Evolutionary conservation across 92 coral and sea anemone species (phyloP).

Genomic region (Metridium senile): DNA sequence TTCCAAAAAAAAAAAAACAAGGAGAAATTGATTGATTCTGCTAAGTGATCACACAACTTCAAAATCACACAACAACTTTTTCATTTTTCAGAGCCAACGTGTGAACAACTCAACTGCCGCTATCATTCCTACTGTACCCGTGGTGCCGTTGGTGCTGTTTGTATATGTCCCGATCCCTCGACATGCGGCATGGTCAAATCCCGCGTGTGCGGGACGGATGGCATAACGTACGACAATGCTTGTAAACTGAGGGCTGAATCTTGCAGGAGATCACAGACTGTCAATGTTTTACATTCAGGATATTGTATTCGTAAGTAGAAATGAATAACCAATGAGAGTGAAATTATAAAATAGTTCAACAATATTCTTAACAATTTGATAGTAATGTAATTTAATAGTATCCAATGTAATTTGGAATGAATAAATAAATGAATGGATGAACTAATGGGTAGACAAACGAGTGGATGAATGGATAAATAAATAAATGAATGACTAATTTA

Average conservation of each 20-base stretch:
- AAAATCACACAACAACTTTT: no score
- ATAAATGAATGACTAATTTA: no score
- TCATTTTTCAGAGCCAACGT: constrained; percentile 58
- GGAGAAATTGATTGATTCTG: no score
- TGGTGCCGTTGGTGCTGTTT: constrained; percentile 62
- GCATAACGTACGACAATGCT: constrained; percentile 80
- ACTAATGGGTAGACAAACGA: no score
- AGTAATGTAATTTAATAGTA: no score
- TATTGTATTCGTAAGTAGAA: constrained; percentile 88
- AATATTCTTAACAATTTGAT: no score
- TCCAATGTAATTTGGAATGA: no score
- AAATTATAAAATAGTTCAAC: no score
- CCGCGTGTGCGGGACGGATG: constrained; percentile 95
- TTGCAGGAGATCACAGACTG: constrained; percentile 75
- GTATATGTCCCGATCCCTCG: constrained; percentile 75
- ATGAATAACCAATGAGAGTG: background rate
- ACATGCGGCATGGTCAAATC: constrained; percentile 71
- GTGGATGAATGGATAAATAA: no score
- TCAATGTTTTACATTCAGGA: constrained; percentile 81
- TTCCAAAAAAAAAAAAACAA: no score
- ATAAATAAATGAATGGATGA: no score
- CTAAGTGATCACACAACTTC: no score
- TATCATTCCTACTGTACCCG: constrained; percentile 81
- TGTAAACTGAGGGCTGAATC: constrained; percentile 82
- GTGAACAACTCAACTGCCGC: constrained; percentile 62